Evolutionary conservation across 2,797 vertebrate genomes (phyloP), one percentile per base, ranked within the genome.

Genomic region (Pangasius sanitwongsei): DNA sequence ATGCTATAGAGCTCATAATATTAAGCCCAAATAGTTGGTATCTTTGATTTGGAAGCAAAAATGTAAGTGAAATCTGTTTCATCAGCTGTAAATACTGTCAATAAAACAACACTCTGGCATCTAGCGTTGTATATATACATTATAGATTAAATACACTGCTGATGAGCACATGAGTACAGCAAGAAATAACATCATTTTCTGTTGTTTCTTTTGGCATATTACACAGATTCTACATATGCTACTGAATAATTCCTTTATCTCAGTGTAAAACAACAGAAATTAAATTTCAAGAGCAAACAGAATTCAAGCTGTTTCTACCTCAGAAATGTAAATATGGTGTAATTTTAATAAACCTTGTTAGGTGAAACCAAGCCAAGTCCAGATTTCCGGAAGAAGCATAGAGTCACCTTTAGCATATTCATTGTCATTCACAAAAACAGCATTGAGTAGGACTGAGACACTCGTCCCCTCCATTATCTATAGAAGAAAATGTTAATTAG

Each of bases 401-500:
- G 93, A 94, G 95, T 96, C 96, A 93, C 95, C 50, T 18, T 78
- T 34, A 57, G 0, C 1, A 23, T 6, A 55, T 55, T n/a, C 15
- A 20, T 0, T 95, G 95, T 95, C 95, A 95, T 95, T 95, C 94
- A 94, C 94, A 93, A 94, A 95, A 81, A 55, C 83, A 37, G 53
- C 44, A 94, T 92, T 91, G 94, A 94, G 93, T 89, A 93, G 92
- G 91, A 94, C 92, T 92, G 92, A 94, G 93, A 94, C 94, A 91
- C 86, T 91, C 44, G 34, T 95, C 94, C 86, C 95, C 95, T 94
- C 93, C 92, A 93, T 93, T 94, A 95, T 95, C 94, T 92, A 92
- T 93, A 91, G 94, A 93, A 94, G 84, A 92, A 93, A 95, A 95
- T 95, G 94, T 95, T 96, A 95, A 96, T 96, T 95, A 95, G 94